phyloP scores from a whole-genome alignment of 1,140 invertebrate species.

The Campoletis sonorensis region DNA sequence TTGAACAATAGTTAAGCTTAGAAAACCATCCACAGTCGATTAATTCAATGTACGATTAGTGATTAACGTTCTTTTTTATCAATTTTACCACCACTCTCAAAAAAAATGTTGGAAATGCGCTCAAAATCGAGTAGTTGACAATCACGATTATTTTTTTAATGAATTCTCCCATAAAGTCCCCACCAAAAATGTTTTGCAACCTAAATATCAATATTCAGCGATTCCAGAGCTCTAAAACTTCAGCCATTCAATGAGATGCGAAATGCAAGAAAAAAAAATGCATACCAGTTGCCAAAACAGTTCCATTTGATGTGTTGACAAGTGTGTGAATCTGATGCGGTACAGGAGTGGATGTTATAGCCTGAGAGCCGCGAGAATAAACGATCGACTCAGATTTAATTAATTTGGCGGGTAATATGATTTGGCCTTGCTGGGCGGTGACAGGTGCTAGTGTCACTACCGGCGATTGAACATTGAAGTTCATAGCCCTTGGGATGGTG shows the following conservation, averaged over 20 bases:
- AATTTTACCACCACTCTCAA: too few relatives aligned
- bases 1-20: too few relatives aligned
- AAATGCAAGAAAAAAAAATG: conserved; percentile 41
- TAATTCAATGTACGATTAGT: too few relatives aligned
- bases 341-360: conserved; percentile 69
- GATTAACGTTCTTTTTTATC: too few relatives aligned
- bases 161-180: too few relatives aligned
- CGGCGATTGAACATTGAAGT: conserved; percentile 71
- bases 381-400: conserved; percentile 74
- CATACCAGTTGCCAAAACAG: conserved; percentile 80
- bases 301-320: conserved; percentile 80
- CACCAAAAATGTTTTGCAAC: too few relatives aligned
- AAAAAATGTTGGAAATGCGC: too few relatives aligned
- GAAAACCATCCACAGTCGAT: too few relatives aligned
- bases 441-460: conserved; percentile 72
- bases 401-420: conserved; percentile 72
- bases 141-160: neutral
- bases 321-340: conserved; percentile 81
- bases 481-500: conserved; percentile 70
- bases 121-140: too few relatives aligned
- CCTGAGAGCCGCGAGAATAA: conserved; percentile 68
- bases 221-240: too few relatives aligned
- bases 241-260: too few relatives aligned
- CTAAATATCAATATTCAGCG: too few relatives aligned
- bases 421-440: conserved; percentile 65